phyloP scores from a whole-genome alignment of 2,113 vertebrate genomes.

The Arvicanthis niloticus region DNA sequence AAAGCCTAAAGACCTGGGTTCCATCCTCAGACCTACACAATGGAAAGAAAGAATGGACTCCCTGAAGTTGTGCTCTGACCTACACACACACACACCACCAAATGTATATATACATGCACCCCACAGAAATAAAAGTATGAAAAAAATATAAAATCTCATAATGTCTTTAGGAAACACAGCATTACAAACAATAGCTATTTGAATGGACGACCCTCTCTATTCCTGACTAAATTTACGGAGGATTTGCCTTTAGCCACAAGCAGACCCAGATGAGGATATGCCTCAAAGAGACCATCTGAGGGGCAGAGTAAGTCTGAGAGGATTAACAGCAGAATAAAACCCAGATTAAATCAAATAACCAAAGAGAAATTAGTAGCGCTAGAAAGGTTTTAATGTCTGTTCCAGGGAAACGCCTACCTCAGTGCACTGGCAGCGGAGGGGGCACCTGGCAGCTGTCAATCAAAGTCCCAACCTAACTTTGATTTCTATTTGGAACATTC shows the following conservation, averaged over 20 bases:
- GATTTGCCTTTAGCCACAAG: neutral
- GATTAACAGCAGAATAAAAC: conserved; percentile 59
- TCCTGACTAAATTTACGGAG: neutral
- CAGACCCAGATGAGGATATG: conserved; percentile 15
- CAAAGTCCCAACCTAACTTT: conserved; percentile 65
- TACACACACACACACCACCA: neutral
- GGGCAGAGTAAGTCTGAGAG: conserved; percentile 65
- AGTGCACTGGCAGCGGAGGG: neutral
- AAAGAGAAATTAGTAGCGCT: conserved; percentile 60
- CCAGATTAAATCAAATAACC: conserved; percentile 52
- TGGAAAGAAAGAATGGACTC: neutral
- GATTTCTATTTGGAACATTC: conserved; percentile 14
- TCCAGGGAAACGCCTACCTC: conserved; percentile 41
- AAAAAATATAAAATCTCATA: neutral
- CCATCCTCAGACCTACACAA: too few species aligned
- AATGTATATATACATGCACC: neutral
- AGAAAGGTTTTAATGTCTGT: conserved; percentile 60
- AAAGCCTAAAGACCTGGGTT: neutral
- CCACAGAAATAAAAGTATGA: neutral
- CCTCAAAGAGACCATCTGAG: conserved; percentile 59
- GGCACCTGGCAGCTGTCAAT: conserved; percentile 49
- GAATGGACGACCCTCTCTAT: neutral
- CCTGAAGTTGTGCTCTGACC: neutral
- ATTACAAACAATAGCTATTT: neutral
- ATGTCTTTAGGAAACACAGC: conserved; percentile 31